phyloP scores from a whole-genome alignment of 2,888 invertebrate genomes.

The Campoletis raptor region DNA sequence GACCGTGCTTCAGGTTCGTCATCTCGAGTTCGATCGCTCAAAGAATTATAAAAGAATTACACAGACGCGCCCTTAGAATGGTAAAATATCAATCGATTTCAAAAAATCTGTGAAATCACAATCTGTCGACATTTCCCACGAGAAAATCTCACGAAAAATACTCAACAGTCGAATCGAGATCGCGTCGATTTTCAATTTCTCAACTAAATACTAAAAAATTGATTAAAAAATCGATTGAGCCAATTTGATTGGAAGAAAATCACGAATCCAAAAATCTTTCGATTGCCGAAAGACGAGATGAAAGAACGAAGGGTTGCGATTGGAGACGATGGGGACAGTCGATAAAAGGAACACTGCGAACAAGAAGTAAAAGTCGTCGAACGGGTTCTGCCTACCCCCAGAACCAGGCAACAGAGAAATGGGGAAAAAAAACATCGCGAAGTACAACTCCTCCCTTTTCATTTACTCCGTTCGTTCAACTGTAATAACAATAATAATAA shows the following conservation, averaged over 20 bases:
- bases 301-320: slow-evolving; percentile 47
- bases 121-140: neutral
- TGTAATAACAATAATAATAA: slow-evolving; percentile 17
- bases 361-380: slow-evolving; percentile 56
- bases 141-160: neutral
- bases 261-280: neutral
- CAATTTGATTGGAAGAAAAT: too few relatives aligned
- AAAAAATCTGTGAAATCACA: neutral
- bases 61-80: too few relatives aligned
- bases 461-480: slow-evolving; percentile 8
- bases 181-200: neutral
- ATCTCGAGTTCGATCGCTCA: neutral
- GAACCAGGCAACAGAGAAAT: slow-evolving; percentile 17
- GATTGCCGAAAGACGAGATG: slow-evolving; percentile 38
- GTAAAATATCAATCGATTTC: slow-evolving; percentile 10
- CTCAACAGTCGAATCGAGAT: neutral
- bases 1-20: slow-evolving; percentile 17
- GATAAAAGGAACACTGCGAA: slow-evolving; percentile 32
- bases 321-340: slow-evolving; percentile 17
- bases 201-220: too few relatives aligned
- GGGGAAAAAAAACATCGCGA: slow-evolving; percentile 26
- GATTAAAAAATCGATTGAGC: too few relatives aligned
- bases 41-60: too few relatives aligned
- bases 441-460: slow-evolving; percentile 37
- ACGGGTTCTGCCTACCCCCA: slow-evolving; percentile 47